These are phyloP conservation scores for Pentamera pediparva DNA, from an alignment of 53 echinoderm and acorn worm species.

Conservation along the genomic window DNA sequence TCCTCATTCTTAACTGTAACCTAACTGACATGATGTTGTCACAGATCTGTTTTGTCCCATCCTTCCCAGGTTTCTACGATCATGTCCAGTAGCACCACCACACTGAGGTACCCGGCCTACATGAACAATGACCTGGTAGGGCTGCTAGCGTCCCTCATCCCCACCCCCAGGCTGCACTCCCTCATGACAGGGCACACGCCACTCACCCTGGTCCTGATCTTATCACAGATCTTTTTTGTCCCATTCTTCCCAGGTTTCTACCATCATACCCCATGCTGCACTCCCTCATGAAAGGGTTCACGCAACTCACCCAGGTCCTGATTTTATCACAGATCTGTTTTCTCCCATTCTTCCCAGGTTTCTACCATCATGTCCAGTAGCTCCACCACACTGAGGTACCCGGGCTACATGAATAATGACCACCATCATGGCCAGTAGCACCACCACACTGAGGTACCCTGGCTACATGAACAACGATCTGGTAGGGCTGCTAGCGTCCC, in stretches of 20 bases:
- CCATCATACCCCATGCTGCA: constrained; percentile 95
- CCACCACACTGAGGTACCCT: constrained; percentile 93
- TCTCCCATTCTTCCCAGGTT: not conserved
- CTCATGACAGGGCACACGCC: constrained; percentile 99
- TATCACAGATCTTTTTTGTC: too few relatives aligned
- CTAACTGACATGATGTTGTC: too few relatives aligned
- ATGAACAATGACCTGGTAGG: constrained; percentile 99
- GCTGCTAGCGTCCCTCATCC: constrained; percentile 91
- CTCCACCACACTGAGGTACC: constrained; percentile 69
- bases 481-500: constrained; percentile 92
- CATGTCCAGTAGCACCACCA: constrained; percentile 69
- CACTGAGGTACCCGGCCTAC: constrained; percentile 83
- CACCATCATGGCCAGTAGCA: constrained; percentile 95
- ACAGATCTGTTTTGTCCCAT: not conserved
- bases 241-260: constrained; percentile 64
- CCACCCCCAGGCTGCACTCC: constrained; percentile 93
- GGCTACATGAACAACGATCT: constrained; percentile 99
- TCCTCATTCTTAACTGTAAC: too few relatives aligned
- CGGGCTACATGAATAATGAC: constrained; percentile 99
- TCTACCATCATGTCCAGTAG: constrained; percentile 73
- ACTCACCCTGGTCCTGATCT: constrained; percentile 78
- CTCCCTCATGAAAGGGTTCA: constrained; percentile 98
- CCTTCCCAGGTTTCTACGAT: too few relatives aligned
- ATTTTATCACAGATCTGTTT: too few relatives aligned
- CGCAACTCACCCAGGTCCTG: constrained; percentile 84